Conservation (phyloP, 2,113 vertebrate species). For the Tupaia tana region DNA sequence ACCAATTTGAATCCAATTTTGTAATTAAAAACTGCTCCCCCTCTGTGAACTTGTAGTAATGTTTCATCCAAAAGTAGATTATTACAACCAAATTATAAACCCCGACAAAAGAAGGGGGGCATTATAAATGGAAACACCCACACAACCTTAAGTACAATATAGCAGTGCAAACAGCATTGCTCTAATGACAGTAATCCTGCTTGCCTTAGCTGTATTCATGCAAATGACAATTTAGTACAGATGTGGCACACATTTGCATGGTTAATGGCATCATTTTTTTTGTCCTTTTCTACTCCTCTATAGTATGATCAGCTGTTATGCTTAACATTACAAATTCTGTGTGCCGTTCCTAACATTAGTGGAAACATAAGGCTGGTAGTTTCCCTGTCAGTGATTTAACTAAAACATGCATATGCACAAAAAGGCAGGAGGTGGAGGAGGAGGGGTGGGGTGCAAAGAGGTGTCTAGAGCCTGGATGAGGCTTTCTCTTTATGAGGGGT, state of each 20-base stretch:
- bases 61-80: constrained; percentile 74
- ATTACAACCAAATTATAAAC: constrained; percentile 74
- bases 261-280: constrained; percentile 87
- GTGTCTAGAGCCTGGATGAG: background rate
- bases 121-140: constrained; percentile 75
- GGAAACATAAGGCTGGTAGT: constrained; percentile 88
- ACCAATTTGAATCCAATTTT: constrained; percentile 76
- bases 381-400: constrained; percentile 92
- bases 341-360: constrained; percentile 92
- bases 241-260: constrained; percentile 84
- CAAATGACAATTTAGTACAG: constrained; percentile 79
- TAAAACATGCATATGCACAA: constrained; percentile 83
- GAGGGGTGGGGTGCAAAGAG: background rate
- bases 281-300: constrained; percentile 86
- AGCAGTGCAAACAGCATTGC: constrained; percentile 68
- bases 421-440: constrained; percentile 14
- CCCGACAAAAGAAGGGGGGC: constrained; percentile 67
- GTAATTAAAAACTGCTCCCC: constrained; percentile 75
- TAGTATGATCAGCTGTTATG: constrained; percentile 89
- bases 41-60: constrained; percentile 68
- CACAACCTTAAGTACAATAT: constrained; percentile 76
- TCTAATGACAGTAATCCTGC: constrained; percentile 75
- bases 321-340: constrained; percentile 91
- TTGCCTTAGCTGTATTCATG: constrained; percentile 80
- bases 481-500: constrained; percentile 39